A percentile compares a stretch with the other conserved stretches of the same genome.
Evolutionary conservation across 2,113 vertebrate genomes (phyloP).

Genomic region (Caranx ignobilis): DNA sequence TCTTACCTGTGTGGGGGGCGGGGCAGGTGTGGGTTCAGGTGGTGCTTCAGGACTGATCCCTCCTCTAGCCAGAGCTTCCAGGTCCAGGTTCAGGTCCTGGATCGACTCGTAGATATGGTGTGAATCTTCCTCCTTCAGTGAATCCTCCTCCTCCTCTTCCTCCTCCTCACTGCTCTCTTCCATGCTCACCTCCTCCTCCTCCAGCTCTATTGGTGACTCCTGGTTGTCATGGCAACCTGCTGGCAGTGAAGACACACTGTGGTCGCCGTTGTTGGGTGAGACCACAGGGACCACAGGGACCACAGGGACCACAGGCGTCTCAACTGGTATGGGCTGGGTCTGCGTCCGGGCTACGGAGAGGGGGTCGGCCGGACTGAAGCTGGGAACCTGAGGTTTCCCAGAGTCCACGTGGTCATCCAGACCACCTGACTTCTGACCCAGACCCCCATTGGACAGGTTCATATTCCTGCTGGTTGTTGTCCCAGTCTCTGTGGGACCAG

Average conservation of each 20-base stretch:
- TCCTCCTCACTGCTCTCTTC: constrained; percentile 42
- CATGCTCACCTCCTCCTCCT: constrained; percentile 28
- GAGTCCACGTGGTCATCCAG: constrained; percentile 35
- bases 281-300: constrained; percentile 44
- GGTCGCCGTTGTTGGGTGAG: not conserved
- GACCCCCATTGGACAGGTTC: constrained; percentile 13
- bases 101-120: constrained; percentile 86
- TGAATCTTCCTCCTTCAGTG: constrained; percentile 53
- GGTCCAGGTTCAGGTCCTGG: constrained; percentile 78
- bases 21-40: not conserved
- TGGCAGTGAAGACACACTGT: not conserved
- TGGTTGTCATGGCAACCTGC: constrained; percentile 15
- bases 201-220: constrained; percentile 33
- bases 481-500: not conserved
- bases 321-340: constrained; percentile 71
- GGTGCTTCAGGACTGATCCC: constrained; percentile 18
- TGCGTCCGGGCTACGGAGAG: constrained; percentile 22
- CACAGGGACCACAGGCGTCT: constrained; percentile 64
- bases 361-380: constrained; percentile 76
- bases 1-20: constrained; percentile 52
- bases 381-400: constrained; percentile 65
- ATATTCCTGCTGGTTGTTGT: constrained; percentile 4
- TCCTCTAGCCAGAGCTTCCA: constrained; percentile 56
- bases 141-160: constrained; percentile 48
- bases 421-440: constrained; percentile 38